phyloP scores from a whole-genome alignment of 2,888 invertebrate species.

The Rhabditoides inermis region DNA sequence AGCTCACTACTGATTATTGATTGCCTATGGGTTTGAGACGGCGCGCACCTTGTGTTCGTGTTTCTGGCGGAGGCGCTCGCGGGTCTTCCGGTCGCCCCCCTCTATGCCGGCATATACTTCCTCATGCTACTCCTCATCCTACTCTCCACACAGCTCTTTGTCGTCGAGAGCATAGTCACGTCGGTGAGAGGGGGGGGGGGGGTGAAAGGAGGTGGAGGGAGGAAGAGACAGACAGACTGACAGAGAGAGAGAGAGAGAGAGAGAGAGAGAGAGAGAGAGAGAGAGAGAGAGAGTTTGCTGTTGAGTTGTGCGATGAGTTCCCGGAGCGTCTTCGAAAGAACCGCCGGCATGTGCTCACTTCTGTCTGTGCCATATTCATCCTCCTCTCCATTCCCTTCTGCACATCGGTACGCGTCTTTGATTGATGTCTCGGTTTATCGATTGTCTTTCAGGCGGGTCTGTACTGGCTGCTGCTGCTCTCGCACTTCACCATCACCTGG shows the following conservation, averaged over 20 bases:
- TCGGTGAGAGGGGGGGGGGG: no score
- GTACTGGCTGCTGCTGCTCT: conserved; percentile 58
- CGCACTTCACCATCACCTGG: conserved; percentile 58
- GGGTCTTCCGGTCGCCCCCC: conserved; percentile 67
- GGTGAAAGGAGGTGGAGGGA: no score
- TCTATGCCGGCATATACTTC: conserved; percentile 76
- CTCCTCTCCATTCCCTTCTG: conserved; percentile 47
- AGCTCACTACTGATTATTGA: not conserved
- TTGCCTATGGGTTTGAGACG: conserved; percentile 24
- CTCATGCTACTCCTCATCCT: conserved; percentile 57
- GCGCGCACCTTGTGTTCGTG: conserved; percentile 65
- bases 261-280: not conserved
- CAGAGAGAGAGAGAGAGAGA: no score
- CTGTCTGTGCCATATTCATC: conserved; percentile 41
- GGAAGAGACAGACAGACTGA: no score
- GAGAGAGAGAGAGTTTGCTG: not conserved
- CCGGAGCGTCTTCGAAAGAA: conserved; percentile 53
- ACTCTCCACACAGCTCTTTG: conserved; percentile 43
- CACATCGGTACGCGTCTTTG: conserved; percentile 29
- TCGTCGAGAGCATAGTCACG: no score
- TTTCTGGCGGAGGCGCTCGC: conserved; percentile 76
- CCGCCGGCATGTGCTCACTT: conserved; percentile 40
- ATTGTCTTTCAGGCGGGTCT: conserved; percentile 52
- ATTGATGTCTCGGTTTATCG: not conserved
- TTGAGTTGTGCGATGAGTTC: conserved; percentile 56